Conservation (phyloP, 2,888 invertebrate genomes). For the Sminthurinus aureus region DNA sequence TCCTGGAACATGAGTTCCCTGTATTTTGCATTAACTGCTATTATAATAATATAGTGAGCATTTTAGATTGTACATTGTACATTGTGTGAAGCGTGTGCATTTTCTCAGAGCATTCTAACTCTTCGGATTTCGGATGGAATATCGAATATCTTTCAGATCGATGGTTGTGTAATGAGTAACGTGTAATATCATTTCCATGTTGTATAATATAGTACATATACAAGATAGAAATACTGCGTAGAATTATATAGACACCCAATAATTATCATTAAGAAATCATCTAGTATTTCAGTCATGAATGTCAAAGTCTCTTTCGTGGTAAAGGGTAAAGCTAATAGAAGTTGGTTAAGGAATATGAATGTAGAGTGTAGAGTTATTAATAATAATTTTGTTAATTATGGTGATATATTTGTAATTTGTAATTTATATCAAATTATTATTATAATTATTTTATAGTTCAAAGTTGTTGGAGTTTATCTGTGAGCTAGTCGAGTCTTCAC, state of each 20-base stretch:
- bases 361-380: too few relatives aligned
- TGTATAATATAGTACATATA: too few relatives aligned
- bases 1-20: neutral
- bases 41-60: too few relatives aligned
- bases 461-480: constrained; percentile 97
- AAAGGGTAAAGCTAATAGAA: too few relatives aligned
- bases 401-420: neutral
- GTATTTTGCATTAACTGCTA: neutral
- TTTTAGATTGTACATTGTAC: too few relatives aligned
- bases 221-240: too few relatives aligned
- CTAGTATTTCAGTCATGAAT: too few relatives aligned
- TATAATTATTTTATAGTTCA: constrained; percentile 70
- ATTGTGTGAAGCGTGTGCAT: neutral
- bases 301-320: too few relatives aligned
- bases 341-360: too few relatives aligned
- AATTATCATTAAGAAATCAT: too few relatives aligned
- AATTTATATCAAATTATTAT: neutral
- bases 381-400: neutral
- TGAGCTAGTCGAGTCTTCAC: constrained; percentile 94
- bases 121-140: neutral
- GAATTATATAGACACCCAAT: too few relatives aligned
- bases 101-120: neutral
- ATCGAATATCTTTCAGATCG: neutral
- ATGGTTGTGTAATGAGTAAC: neutral
- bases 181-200: too few relatives aligned